Conservation (phyloP, 1,140 invertebrate species). For the Drosophila quadrilineata region DNA sequence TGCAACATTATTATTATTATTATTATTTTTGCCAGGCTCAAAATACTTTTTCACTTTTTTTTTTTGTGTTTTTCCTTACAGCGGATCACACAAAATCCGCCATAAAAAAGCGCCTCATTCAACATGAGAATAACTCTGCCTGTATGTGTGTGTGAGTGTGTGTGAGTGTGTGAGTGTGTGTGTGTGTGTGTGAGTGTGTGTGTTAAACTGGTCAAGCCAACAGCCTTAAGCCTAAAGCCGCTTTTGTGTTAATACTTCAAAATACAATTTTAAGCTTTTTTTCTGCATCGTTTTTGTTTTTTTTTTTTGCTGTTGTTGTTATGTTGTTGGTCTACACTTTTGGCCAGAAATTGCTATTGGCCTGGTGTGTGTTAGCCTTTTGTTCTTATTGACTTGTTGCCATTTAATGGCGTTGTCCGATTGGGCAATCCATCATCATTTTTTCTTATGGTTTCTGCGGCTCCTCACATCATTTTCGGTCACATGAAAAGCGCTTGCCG, state of each 20-base stretch:
- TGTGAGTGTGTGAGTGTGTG: not conserved
- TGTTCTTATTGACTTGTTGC: constrained; percentile 76
- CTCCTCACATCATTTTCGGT: constrained; percentile 60
- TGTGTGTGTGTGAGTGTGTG: not conserved
- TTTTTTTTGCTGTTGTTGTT: constrained; percentile 27
- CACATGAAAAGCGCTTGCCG: constrained; percentile 57
- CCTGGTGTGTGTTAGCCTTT: constrained; percentile 47
- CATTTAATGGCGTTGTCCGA: constrained; percentile 69
- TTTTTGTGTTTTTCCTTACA: constrained; percentile 7
- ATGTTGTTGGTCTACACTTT: constrained; percentile 10
- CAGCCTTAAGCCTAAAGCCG: constrained; percentile 71
- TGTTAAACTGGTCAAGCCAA: constrained; percentile 50
- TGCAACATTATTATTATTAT: constrained; percentile 61
- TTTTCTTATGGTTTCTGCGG: too few relatives aligned
- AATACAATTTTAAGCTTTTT: too few relatives aligned
- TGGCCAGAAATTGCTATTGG: constrained; percentile 75
- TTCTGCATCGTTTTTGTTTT: constrained; percentile 19
- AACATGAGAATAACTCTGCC: too few relatives aligned
- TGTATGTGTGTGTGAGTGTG: too few relatives aligned
- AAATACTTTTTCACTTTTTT: constrained; percentile 50
- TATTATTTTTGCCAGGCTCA: constrained; percentile 65
- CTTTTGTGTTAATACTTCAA: constrained; percentile 77
- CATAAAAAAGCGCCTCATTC: too few relatives aligned
- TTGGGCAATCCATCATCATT: constrained; percentile 77
- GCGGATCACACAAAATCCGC: too few relatives aligned